Evolutionary conservation across 1,140 invertebrate species (phyloP).

Genomic region (Pollicipes pollicipes): DNA sequence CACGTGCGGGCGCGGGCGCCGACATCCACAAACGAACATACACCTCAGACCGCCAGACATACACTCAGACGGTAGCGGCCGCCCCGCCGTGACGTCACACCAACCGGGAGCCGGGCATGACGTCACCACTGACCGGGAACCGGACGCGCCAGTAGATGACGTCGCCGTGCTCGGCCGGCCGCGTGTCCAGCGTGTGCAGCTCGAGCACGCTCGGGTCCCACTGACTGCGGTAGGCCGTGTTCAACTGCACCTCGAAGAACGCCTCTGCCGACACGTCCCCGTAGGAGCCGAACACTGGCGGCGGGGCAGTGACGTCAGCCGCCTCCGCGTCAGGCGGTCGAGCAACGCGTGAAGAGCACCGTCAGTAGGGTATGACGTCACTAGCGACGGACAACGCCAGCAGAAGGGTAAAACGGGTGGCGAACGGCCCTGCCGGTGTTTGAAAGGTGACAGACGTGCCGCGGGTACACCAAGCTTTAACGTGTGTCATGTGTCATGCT

Average conservation of each 20-base stretch:
- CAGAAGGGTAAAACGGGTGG: no score
- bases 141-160: constrained; percentile 71
- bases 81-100: no score
- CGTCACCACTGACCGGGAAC: constrained; percentile 47
- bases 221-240: constrained; percentile 50
- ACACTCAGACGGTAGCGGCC: no score
- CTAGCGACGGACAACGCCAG: neutral
- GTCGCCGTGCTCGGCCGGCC: constrained; percentile 39
- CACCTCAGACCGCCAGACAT: neutral
- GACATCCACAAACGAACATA: no score
- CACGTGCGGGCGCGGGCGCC: no score
- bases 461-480: no score
- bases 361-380: constrained; percentile 7
- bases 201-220: constrained; percentile 64
- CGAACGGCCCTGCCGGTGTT: no score
- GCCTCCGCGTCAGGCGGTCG: neutral
- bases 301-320: constrained; percentile 11
- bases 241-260: constrained; percentile 62
- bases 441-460: no score
- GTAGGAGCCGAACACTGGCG: constrained; percentile 55
- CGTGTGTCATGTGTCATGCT: no score
- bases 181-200: constrained; percentile 44
- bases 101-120: no score
- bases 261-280: constrained; percentile 55
- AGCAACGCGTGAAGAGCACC: constrained; percentile 7